Percentiles rank a stretch among this genome's conserved stretches.
phyloP scores from a whole-genome alignment of 53 echinoderm and acorn worm genomes.

The Echinometra lucunter region DNA sequence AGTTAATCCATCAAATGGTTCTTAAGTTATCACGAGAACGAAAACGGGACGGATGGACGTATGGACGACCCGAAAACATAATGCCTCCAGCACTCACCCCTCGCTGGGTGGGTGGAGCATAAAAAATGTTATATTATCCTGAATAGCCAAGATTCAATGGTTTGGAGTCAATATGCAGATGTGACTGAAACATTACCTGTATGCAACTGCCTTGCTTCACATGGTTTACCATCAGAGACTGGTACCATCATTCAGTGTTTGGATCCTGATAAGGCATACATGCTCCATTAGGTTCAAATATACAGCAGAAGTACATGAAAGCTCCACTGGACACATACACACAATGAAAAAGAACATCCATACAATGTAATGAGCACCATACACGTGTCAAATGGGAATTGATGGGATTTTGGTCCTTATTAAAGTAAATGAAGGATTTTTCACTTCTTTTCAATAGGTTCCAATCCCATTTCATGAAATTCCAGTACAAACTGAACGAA shows the following conservation, averaged over 20 bases:
- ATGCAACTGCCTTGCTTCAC: constrained; percentile 82
- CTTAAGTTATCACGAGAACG: too few relatives aligned
- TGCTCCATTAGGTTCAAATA: not conserved
- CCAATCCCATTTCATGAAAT: not conserved
- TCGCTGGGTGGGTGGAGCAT: too few relatives aligned
- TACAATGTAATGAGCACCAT: not conserved
- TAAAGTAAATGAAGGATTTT: too few relatives aligned
- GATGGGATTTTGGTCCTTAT: too few relatives aligned
- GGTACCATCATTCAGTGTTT: constrained; percentile 45
- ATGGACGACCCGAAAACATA: too few relatives aligned
- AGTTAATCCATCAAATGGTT: too few relatives aligned
- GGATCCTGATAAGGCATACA: constrained; percentile 72
- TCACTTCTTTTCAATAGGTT: not conserved
- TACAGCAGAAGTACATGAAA: constrained; percentile 57
- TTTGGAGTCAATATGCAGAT: too few relatives aligned
- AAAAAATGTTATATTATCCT: too few relatives aligned
- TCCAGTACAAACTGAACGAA: not conserved
- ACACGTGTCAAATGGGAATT: too few relatives aligned
- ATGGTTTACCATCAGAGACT: constrained; percentile 89
- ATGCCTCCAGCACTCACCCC: too few relatives aligned
- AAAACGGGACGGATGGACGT: too few relatives aligned
- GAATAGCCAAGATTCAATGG: too few relatives aligned
- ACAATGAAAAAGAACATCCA: not conserved
- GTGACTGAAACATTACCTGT: constrained; percentile 66
- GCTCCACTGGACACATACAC: constrained; percentile 28